A percentile compares a stretch with the other conserved stretches of the same genome.
Conservation (phyloP, 1,140 invertebrate species). For the Diuraphis noxia region DNA sequence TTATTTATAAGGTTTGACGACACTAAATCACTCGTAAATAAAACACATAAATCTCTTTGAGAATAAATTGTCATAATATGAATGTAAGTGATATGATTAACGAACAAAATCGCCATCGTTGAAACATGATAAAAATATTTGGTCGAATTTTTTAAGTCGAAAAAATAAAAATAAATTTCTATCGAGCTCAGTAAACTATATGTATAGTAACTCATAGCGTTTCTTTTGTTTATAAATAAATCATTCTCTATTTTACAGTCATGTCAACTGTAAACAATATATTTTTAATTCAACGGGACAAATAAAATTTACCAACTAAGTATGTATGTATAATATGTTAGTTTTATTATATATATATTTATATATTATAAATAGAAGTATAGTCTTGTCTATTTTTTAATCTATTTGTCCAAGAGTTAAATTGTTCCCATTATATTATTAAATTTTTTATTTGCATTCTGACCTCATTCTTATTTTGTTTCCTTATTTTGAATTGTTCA, state of each 20-base stretch:
- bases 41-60: slow-evolving; percentile 9
- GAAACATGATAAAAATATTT: background rate
- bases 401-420: background rate
- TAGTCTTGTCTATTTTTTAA: background rate
- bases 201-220: background rate
- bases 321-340: background rate
- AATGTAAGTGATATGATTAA: slow-evolving; percentile 25
- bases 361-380: background rate
- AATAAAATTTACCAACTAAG: background rate
- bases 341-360: background rate
- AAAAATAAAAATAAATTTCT: background rate
- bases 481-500: no score
- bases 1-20: background rate
- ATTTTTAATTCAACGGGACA: background rate
- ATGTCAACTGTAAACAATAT: slow-evolving; percentile 2
- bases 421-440: background rate
- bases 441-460: background rate
- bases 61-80: slow-evolving; percentile 15
- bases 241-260: background rate
- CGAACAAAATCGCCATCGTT: background rate
- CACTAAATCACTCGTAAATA: background rate
- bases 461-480: no score
- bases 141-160: background rate
- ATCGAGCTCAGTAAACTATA: background rate
- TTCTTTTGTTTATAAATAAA: background rate